Evolutionary conservation across 2,113 vertebrate genomes (phyloP).

Genomic region (Labeo catla): DNA sequence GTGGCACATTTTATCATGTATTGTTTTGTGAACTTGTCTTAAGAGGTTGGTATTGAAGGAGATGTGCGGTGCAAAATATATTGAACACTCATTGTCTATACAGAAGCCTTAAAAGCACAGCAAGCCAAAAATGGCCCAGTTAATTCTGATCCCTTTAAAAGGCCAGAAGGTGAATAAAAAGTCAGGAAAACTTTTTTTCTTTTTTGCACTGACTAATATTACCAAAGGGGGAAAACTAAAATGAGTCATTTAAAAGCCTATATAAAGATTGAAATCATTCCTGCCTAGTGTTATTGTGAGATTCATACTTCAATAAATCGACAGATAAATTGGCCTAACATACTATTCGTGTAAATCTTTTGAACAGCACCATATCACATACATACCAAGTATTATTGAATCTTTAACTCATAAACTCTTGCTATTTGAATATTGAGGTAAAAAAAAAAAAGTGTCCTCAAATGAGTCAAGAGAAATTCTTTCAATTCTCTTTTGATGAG

Average conservation of each 20-base stretch:
- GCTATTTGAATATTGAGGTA: neutral
- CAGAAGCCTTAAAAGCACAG: neutral
- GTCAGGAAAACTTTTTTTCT: neutral
- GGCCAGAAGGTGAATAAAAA: neutral
- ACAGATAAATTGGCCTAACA: neutral
- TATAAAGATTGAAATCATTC: neutral
- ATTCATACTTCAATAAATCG: neutral
- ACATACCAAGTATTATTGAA: neutral
- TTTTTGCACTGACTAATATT: neutral
- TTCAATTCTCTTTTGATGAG: neutral
- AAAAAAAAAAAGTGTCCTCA: neutral
- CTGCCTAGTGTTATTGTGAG: neutral
- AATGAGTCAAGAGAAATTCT: neutral
- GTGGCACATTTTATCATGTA: neutral
- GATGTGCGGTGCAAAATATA: neutral
- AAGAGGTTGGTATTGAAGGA: neutral
- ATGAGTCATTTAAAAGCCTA: neutral
- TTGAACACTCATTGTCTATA: neutral
- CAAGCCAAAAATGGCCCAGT: neutral
- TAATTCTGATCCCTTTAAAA: neutral
- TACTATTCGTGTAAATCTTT: neutral
- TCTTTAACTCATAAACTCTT: neutral
- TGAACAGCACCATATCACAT: neutral
- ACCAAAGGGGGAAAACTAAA: neutral
- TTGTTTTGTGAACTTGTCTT: neutral